phyloP scores from a whole-genome alignment of 2,888 invertebrate genomes.

The Epistrophe eligans region DNA sequence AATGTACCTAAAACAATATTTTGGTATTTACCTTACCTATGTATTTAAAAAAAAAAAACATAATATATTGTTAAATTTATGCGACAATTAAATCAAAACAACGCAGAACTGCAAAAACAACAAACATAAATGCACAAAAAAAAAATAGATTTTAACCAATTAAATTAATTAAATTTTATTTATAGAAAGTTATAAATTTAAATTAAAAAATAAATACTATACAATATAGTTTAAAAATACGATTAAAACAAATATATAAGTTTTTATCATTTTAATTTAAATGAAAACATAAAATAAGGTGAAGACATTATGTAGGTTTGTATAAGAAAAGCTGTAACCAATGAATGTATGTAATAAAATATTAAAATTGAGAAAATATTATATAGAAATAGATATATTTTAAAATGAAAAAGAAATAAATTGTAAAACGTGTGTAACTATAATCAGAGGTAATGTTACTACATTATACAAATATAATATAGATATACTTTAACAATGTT shows the following conservation, averaged over 20 bases:
- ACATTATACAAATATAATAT: conserved; percentile 17
- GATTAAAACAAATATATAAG: not conserved
- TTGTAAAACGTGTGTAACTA: conserved; percentile 23
- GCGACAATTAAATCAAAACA: conserved; percentile 21
- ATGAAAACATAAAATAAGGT: not conserved
- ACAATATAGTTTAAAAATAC: conserved; percentile 2
- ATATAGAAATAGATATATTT: conserved; percentile 26
- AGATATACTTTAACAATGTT: conserved; percentile 21
- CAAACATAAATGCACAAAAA: conserved; percentile 22
- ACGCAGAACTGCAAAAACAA: conserved; percentile 16
- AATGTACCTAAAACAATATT: conserved; percentile 36
- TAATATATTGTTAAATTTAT: conserved; percentile 11
- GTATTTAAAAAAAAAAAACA: not conserved
- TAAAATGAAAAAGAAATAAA: not conserved
- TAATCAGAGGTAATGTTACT: conserved; percentile 10
- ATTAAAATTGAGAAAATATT: not conserved
- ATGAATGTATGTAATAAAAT: conserved; percentile 10
- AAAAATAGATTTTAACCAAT: conserved; percentile 27
- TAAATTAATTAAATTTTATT: not conserved
- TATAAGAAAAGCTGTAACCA: conserved; percentile 2
- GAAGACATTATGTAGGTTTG: not conserved
- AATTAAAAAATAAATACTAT: not conserved
- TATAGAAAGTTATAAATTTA: not conserved
- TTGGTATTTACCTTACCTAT: not conserved
- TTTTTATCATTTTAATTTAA: conserved; percentile 10